phyloP scores from a whole-genome alignment of 1,140 invertebrate genomes.

The Lamellibrachia luymesi region DNA sequence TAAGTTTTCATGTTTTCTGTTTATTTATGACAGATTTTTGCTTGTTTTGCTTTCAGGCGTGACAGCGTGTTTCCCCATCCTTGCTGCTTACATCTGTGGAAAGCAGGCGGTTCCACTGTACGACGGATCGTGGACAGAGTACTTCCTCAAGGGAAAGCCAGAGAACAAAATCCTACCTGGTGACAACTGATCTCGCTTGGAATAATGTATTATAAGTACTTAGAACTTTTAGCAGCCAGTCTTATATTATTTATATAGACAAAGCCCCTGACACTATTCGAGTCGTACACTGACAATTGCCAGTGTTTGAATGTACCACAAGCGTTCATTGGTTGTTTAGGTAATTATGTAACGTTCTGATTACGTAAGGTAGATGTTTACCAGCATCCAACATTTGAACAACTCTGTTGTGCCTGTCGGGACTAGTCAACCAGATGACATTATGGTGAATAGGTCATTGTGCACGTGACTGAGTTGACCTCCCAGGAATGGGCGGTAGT shows the following conservation, averaged over 20 bases:
- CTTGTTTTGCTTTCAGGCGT: conserved; percentile 40
- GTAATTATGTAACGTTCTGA: neutral
- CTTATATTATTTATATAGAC: neutral
- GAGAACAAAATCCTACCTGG: conserved; percentile 28
- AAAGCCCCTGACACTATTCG: neutral
- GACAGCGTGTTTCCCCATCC: conserved; percentile 44
- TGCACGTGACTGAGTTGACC: neutral
- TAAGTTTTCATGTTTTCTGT: neutral
- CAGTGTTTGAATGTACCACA: neutral
- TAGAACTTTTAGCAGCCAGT: neutral
- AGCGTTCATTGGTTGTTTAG: neutral
- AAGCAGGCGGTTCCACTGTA: conserved; percentile 46
- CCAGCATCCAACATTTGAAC: neutral
- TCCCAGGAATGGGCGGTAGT: neutral
- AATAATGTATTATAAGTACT: neutral
- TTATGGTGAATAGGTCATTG: neutral
- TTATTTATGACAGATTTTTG: neutral
- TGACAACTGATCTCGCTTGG: neutral
- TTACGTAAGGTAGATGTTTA: neutral
- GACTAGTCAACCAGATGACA: too few relatives aligned
- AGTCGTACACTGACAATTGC: neutral
- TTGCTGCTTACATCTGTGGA: conserved; percentile 42
- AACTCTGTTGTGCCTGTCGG: neutral
- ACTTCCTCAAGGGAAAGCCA: conserved; percentile 36
- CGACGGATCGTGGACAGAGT: conserved; percentile 54